Evolutionary conservation across 2,113 vertebrate genomes (phyloP).

Genomic region (Scalopus aquaticus): DNA sequence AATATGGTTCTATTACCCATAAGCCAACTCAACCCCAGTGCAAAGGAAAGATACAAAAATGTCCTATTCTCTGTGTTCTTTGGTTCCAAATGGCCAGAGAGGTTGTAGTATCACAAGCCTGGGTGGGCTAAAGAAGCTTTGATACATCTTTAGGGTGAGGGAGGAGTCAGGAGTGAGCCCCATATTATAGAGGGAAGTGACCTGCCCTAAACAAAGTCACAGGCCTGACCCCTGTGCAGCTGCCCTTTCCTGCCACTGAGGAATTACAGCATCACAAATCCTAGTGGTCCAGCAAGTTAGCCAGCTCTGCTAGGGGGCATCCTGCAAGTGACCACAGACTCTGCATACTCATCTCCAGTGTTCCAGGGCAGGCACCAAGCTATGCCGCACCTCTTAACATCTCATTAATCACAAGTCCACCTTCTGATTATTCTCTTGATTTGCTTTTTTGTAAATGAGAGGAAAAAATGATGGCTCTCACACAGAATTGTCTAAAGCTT

Average conservation of each 20-base stretch:
- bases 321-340: not conserved
- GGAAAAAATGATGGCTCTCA: not conserved
- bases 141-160: not conserved
- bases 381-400: too few species aligned
- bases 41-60: not conserved
- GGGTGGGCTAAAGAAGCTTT: not conserved
- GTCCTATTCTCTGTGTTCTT: not conserved
- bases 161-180: not conserved
- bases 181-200: not conserved
- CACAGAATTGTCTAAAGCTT: not conserved
- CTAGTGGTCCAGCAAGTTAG: not conserved
- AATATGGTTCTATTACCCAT: not conserved
- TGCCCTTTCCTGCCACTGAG: not conserved
- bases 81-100: not conserved
- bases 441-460: slow-evolving; percentile 3
- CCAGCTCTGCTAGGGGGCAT: fast-evolving
- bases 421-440: not conserved
- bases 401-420: not conserved
- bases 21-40: not conserved
- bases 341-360: not conserved
- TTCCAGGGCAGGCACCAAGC: fast-evolving
- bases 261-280: not conserved
- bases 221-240: not conserved
- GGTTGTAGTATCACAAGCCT: not conserved
- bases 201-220: not conserved